These are phyloP conservation scores for Harpalus rubripes DNA, from an alignment of 2,888 invertebrate species.

Conservation along the genomic window DNA sequence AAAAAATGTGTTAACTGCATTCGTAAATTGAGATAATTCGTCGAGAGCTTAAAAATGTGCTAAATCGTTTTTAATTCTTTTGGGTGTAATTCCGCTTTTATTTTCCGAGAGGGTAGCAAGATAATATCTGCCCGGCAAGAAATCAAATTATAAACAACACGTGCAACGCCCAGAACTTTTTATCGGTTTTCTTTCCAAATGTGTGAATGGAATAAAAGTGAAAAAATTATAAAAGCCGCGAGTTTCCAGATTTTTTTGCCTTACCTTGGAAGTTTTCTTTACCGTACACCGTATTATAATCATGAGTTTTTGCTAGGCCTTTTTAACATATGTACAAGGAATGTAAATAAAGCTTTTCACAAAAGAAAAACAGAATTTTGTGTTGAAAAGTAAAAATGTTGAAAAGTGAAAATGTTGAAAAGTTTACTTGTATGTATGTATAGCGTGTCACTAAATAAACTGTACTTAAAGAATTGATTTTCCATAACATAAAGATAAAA, in stretches of 20 bases:
- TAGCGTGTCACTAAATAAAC: too few relatives aligned
- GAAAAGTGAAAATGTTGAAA: too few relatives aligned
- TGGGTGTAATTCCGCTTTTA: conserved; percentile 35
- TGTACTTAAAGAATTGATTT: too few relatives aligned
- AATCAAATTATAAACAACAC: conserved; percentile 60
- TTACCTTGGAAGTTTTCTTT: conserved; percentile 36
- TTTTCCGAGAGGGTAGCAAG: conserved; percentile 46
- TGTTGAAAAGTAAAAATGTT: too few relatives aligned
- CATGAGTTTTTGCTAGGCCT: conserved; percentile 8
- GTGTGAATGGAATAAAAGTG: conserved; percentile 34
- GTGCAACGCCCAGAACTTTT: conserved; percentile 31
- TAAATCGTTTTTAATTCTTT: conserved; percentile 48
- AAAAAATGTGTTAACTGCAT: conserved; percentile 32
- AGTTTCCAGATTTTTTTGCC: conserved; percentile 5
- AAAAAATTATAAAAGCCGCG: conserved; percentile 31
- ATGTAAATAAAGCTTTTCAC: conserved; percentile 23
- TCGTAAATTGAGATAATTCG: conserved; percentile 44
- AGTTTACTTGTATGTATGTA: too few relatives aligned
- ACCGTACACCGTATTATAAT: conserved; percentile 20
- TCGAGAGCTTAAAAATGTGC: conserved; percentile 32
- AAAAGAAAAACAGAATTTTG: not conserved
- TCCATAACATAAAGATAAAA: too few relatives aligned
- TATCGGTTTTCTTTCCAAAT: conserved; percentile 35
- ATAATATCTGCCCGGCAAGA: conserved; percentile 40
- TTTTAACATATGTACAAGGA: conserved; percentile 24